A percentile compares a stretch with the other conserved stretches of the same genome.
These are phyloP conservation scores for Oriolus oriolus DNA, from an alignment of 2,113 vertebrate genomes.

Conservation along the genomic window DNA sequence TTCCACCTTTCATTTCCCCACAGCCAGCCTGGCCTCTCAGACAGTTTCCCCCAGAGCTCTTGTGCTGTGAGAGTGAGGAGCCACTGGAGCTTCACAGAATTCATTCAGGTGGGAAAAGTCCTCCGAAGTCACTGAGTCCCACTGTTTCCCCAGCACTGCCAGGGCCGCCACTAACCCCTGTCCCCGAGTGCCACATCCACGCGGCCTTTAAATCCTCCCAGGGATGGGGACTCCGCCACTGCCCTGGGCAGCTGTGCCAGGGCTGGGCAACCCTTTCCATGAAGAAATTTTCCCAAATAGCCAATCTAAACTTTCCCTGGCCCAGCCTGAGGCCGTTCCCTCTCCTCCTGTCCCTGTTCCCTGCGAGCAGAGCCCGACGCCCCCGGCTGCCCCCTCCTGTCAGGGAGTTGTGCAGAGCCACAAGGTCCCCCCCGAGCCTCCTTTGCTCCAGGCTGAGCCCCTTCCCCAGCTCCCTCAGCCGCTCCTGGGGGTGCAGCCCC, in stretches of 20 bases:
- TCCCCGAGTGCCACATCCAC: background rate
- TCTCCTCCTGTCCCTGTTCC: background rate
- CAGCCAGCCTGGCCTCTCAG: background rate
- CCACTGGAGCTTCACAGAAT: background rate
- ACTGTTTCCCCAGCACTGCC: background rate
- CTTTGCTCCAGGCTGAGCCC: background rate
- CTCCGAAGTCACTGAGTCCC: background rate
- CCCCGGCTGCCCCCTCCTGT: background rate
- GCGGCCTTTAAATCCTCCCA: accelerated
- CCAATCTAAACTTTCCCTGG: accelerated
- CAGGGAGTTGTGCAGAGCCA: background rate
- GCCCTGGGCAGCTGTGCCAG: background rate
- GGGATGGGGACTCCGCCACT: background rate
- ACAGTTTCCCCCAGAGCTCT: background rate
- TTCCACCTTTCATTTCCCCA: background rate
- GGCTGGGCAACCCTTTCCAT: background rate
- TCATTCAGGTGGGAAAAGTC: background rate
- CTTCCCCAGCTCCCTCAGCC: background rate
- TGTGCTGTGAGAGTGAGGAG: accelerated
- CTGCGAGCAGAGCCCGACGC: background rate
- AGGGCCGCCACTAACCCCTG: accelerated
- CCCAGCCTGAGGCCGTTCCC: background rate
- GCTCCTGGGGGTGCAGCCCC: accelerated
- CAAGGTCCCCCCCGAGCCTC: background rate
- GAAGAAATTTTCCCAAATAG: background rate